Conservation (phyloP, 2,888 invertebrate species). For the Lochmaea crataegi region DNA sequence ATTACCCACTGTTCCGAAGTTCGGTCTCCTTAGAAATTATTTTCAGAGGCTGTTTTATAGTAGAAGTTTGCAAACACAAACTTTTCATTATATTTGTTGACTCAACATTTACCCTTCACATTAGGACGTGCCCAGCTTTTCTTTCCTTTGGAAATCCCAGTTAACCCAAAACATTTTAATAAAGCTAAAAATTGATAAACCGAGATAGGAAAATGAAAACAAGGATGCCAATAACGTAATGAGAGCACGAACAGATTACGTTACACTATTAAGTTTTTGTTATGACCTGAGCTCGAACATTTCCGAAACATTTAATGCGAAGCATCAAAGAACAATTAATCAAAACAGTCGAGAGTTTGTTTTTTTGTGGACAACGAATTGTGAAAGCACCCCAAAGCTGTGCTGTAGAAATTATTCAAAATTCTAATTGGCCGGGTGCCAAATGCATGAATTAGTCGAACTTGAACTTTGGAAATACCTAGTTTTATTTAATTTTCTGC, state of each 20-base stretch:
- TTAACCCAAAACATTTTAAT: no score
- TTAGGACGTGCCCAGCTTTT: no score
- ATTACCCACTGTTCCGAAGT: no score
- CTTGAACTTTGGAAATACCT: constrained; percentile 35
- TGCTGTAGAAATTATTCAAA: constrained; percentile 18
- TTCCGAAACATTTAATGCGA: not conserved
- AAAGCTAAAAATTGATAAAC: no score
- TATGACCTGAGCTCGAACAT: not conserved
- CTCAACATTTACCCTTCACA: no score
- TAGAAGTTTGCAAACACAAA: no score
- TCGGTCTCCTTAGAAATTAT: no score
- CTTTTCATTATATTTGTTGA: no score
- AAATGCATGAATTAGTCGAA: constrained; percentile 33
- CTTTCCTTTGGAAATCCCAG: no score
- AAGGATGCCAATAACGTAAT: not conserved
- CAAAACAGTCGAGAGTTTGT: constrained; percentile 9
- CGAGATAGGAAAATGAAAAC: not conserved
- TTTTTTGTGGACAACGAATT: constrained; percentile 4
- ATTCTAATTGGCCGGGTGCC: constrained; percentile 31
- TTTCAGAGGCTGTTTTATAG: no score
- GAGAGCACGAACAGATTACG: no score
- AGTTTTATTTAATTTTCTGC: constrained; percentile 14
- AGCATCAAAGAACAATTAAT: constrained; percentile 6
- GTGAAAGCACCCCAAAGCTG: constrained; percentile 18
- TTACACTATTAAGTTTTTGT: not conserved